Percentiles rank a stretch among this genome's conserved stretches.
These are phyloP conservation scores for Pollenia angustigena DNA, from an alignment of 2,888 invertebrate species.

Conservation along the genomic window DNA sequence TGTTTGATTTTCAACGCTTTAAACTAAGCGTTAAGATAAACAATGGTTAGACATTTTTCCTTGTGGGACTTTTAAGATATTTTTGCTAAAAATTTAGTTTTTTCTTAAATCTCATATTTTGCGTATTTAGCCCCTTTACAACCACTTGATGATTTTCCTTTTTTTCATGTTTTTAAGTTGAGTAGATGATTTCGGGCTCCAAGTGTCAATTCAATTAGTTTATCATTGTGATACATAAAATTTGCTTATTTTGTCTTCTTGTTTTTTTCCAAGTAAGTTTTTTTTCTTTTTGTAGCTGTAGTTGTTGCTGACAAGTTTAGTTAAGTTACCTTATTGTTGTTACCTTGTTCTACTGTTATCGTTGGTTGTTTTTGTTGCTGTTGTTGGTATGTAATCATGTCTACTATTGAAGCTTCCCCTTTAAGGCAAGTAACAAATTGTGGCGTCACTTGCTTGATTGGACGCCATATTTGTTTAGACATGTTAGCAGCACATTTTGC, in stretches of 20 bases:
- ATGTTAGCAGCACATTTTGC: constrained; percentile 71
- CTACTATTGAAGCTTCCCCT: constrained; percentile 75
- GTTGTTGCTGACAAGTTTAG: constrained; percentile 23
- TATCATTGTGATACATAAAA: constrained; percentile 73
- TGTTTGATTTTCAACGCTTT: constrained; percentile 43
- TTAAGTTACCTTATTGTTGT: constrained; percentile 43
- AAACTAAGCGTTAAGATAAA: constrained; percentile 58
- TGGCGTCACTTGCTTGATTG: constrained; percentile 74
- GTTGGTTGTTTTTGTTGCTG: constrained; percentile 55
- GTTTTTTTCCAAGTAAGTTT: constrained; percentile 28
- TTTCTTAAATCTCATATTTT: constrained; percentile 17
- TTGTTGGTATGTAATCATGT: constrained; percentile 70
- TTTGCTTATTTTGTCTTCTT: constrained; percentile 70
- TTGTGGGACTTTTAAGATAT: not conserved
- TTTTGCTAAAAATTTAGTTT: not conserved
- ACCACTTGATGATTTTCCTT: not conserved
- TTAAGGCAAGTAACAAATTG: constrained; percentile 72
- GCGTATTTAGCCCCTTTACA: constrained; percentile 15
- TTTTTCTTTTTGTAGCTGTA: constrained; percentile 11
- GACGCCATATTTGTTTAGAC: constrained; percentile 74
- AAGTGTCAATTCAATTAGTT: constrained; percentile 83
- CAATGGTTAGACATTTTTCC: constrained; percentile 20
- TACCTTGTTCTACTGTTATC: constrained; percentile 54
- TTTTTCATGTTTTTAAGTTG: constrained; percentile 16
- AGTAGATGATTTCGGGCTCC: constrained; percentile 76